A percentile compares a stretch with the other conserved stretches of the same genome.
Conservation (phyloP, 2,888 invertebrate genomes). For the Dermolepida albohirtum region DNA sequence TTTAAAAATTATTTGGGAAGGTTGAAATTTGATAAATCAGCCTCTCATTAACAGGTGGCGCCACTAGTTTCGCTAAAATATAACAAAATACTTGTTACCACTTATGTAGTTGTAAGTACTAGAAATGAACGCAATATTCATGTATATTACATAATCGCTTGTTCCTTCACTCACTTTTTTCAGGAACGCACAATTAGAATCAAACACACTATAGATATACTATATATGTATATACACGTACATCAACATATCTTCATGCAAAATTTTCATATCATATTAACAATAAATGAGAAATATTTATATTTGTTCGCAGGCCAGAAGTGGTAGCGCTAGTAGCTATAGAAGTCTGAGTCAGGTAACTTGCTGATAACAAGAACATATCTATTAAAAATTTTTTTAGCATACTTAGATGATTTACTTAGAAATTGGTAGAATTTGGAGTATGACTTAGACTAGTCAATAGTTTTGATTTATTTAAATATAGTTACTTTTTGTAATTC, state of each 20-base stretch:
- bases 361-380: not conserved
- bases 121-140: too few species aligned
- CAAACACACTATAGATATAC: not conserved
- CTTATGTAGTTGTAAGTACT: too few species aligned
- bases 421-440: slow-evolving; percentile 44
- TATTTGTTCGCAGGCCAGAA: slow-evolving; percentile 80
- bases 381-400: not conserved
- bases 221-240: not conserved
- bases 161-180: too few species aligned
- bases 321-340: slow-evolving; percentile 91
- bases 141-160: too few species aligned
- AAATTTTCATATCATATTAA: not conserved
- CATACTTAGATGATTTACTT: too few species aligned
- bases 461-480: not conserved
- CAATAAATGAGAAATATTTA: slow-evolving; percentile 38
- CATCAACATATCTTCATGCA: slow-evolving; percentile 4
- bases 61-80: too few species aligned
- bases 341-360: slow-evolving; percentile 89
- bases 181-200: too few species aligned
- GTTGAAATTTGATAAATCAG: too few species aligned
- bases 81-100: too few species aligned
- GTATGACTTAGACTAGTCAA: slow-evolving; percentile 45
- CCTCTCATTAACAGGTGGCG: too few species aligned
- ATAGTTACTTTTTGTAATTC: too few species aligned
- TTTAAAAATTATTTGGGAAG: too few species aligned